A percentile compares a stretch with the other conserved stretches of the same genome.
These are phyloP conservation scores for Trididemnum clinides DNA, from an alignment of 23 tunicate species.

Conservation along the genomic window DNA sequence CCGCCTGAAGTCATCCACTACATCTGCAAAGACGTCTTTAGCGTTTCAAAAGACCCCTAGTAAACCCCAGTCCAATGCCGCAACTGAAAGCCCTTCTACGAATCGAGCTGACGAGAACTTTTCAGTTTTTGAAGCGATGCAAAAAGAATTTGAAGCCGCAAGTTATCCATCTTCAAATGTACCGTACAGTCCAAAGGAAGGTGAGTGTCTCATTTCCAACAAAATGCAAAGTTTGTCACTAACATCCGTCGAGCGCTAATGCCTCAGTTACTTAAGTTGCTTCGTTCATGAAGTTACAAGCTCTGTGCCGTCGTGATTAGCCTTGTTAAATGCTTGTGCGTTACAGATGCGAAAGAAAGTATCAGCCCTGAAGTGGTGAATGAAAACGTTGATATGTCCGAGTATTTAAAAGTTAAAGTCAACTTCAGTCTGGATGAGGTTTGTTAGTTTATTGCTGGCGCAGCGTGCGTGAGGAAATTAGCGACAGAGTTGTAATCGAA, in stretches of 20 bases:
- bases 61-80: background rate
- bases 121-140: constrained; percentile 26
- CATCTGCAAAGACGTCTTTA: background rate
- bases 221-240: too few relatives aligned
- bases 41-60: background rate
- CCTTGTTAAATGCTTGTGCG: too few relatives aligned
- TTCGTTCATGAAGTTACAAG: too few relatives aligned
- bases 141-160: constrained; percentile 6
- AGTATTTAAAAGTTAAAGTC: constrained; percentile 76
- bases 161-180: background rate
- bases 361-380: background rate
- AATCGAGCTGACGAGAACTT: background rate
- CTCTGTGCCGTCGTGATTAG: too few relatives aligned
- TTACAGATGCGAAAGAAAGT: background rate
- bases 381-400: constrained; percentile 53
- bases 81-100: background rate
- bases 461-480: too few relatives aligned
- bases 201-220: background rate
- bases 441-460: too few relatives aligned
- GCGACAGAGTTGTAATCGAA: too few relatives aligned
- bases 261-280: too few relatives aligned
- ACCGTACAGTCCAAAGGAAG: background rate
- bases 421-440: constrained; percentile 74
- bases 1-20: background rate
- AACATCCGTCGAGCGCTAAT: too few relatives aligned